Percentiles rank a stretch among this genome's conserved stretches.
Evolutionary conservation across 2,888 invertebrate species (phyloP).

Genomic region (Isoperla grammatica): DNA sequence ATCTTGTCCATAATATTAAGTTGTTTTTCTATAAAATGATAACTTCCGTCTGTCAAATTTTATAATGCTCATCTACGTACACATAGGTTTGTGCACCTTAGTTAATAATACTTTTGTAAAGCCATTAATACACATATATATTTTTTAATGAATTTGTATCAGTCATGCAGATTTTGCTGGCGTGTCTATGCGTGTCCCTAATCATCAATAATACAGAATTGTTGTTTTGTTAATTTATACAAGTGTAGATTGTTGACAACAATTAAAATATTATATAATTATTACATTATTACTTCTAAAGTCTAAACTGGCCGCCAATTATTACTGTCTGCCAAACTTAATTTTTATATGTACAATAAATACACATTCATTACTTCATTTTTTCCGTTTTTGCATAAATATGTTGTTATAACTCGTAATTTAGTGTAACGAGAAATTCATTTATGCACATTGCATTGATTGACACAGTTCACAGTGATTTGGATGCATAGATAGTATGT

Average conservation of each 20-base stretch:
- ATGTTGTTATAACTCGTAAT: background rate
- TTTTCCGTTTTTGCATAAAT: constrained; percentile 14
- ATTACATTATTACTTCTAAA: constrained; percentile 26
- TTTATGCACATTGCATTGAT: constrained; percentile 10
- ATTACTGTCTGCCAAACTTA: constrained; percentile 28
- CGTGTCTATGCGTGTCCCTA: constrained; percentile 24
- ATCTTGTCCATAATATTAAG: no score
- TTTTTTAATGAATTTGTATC: constrained; percentile 21
- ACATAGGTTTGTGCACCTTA: constrained; percentile 22
- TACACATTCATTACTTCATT: constrained; percentile 25
- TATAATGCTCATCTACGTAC: constrained; percentile 26
- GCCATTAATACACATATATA: constrained; percentile 27
- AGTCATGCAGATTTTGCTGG: constrained; percentile 27
- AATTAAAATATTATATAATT: constrained; percentile 29
- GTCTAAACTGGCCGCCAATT: constrained; percentile 28
- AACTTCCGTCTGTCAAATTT: no score
- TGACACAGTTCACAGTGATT: constrained; percentile 14
- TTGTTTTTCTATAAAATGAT: background rate
- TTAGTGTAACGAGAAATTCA: constrained; percentile 12
- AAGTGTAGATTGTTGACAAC: constrained; percentile 28
- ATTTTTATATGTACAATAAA: constrained; percentile 30
- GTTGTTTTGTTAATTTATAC: constrained; percentile 23
- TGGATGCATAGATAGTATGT: constrained; percentile 10
- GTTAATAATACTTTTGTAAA: constrained; percentile 27
- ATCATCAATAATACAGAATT: constrained; percentile 20